Evolutionary conservation across 1,140 invertebrate genomes (phyloP), one percentile per base, ranked within the genome.

Genomic region (Metopolophium dirhodum): DNA sequence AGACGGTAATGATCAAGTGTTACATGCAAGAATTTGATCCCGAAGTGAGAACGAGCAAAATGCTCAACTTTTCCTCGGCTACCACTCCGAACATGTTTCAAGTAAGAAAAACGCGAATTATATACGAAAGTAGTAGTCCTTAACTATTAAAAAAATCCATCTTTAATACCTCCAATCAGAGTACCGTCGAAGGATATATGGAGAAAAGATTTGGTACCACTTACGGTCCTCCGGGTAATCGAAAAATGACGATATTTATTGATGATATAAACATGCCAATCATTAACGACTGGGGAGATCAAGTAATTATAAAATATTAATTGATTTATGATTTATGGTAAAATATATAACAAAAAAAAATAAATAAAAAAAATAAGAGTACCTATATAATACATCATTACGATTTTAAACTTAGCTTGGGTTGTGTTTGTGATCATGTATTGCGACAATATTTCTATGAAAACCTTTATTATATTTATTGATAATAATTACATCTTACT

Each of bases 231-330:
- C 97, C 98, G 2, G 97, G 97, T 94, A 98, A 98, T 11, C 99
- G 98, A 94, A 98, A 98, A 95, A 97, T 99, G 97, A 97, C 98
- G 9, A 96, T 99, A 30, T 99, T 99, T 94, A 98, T 99, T 94
- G 99, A 99, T 94, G 99, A 99, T 95, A 97, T 99, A 91, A 99
- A 99, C 96, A 96, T 99, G 95, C 99, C 99, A 0, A 96, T 98
- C 95, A 99, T 99, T 86, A 99, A 99, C 95, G 98, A 98, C 95
- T 98, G 97, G 97, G 98, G 98, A 49, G 98, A 98, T 96, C 97
- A 98, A 95, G 95, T 98, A 94, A 89, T 26, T 45, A 49, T n/a
- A 8, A 86, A 47, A 86, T 85, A 45, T 45, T 47, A 45, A 7
- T 37, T 35, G 11, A 23, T 4, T 61, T 37, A 83, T 2, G 9